Evolutionary conservation across 2,888 invertebrate species (phyloP), one percentile per base, ranked within the genome.

Genomic region (Chalcosyrphus nemorum): DNA sequence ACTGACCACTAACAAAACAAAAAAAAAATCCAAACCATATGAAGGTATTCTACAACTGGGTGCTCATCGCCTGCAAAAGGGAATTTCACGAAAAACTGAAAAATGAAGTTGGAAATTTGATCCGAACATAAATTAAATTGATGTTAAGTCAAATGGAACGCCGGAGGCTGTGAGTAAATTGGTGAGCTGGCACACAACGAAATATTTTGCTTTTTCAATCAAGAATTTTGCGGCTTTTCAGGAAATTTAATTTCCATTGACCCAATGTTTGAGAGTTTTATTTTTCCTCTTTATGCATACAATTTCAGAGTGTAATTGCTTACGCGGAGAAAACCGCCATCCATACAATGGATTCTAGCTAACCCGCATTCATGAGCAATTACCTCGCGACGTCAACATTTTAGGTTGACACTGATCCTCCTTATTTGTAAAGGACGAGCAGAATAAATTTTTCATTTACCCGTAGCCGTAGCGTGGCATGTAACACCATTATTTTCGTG

Each of bases 91-190:
- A 82, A 78, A 76, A 76, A 76, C 59, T 57, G 41, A 66, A 76
- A 76, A 77, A 61, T 78, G 72, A 74, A 66, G 82, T 77, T 82
- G 68, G 43, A 72, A 82, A 72, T 81, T 82, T 82, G 77, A 82
- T 82, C 66, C 59, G 61, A 72, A 56, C 72, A 77, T 61, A 72
- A 77, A 77, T 72, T 41, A 77, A 82, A 82, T 82, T 74, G 77
- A 82, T 63, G 82, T 72, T 72, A 77, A 82, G 82, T 82, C 77
- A 72, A 56, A 77, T 68, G 82, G 68, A 82, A 82, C 59, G 66
- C 81, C 61, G 7, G 61, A 72, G 82, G 82, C 82, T 43, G 19
- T 15, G 56, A 68, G 61, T 63, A 82, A 74, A 82, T 82, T 82
- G 82, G 65, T 72, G 52, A 15, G 35, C 50, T 52, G 59, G 54